A percentile compares a stretch with the other conserved stretches of the same genome.
These are phyloP conservation scores for Dicentrarchus labrax DNA, from an alignment of 2,113 vertebrate genomes.

Conservation along the genomic window DNA sequence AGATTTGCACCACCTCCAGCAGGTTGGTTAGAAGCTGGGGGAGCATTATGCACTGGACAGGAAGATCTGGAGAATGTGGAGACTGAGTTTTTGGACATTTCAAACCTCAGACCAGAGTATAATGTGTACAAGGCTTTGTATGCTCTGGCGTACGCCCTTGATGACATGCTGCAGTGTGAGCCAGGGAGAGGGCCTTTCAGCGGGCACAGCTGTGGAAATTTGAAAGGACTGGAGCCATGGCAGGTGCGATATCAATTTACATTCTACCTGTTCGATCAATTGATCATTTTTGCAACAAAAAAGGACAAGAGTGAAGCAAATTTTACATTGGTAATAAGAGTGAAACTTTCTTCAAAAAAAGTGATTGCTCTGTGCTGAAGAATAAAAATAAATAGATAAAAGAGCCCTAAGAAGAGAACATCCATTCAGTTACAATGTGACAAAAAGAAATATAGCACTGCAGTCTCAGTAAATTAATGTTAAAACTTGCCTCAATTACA, in stretches of 20 bases:
- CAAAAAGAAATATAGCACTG: too few species aligned
- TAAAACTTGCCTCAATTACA: too few species aligned
- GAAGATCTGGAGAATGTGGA: conserved; percentile 65
- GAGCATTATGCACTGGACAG: conserved; percentile 69
- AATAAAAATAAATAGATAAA: too few species aligned
- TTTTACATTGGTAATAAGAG: too few species aligned
- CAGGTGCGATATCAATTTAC: conserved; percentile 70
- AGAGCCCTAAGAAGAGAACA: too few species aligned
- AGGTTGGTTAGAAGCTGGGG: conserved; percentile 16
- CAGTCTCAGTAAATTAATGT: too few species aligned
- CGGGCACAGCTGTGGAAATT: conserved; percentile 69
- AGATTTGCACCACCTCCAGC: conserved; percentile 49
- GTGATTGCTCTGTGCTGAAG: too few species aligned
- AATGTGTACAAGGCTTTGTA: conserved; percentile 84
- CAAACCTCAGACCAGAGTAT: conserved; percentile 72
- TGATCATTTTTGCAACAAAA: too few species aligned
- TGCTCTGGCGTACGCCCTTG: conserved; percentile 77
- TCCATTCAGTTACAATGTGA: too few species aligned
- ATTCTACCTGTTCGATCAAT: background rate
- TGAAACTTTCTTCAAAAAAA: too few species aligned
- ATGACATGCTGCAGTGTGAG: conserved; percentile 74
- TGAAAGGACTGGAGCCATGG: conserved; percentile 75
- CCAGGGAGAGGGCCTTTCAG: conserved; percentile 77
- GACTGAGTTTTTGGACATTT: conserved; percentile 68
- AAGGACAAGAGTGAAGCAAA: too few species aligned